phyloP scores from a whole-genome alignment of 2,113 vertebrate genomes.

The Suricata suricatta region DNA sequence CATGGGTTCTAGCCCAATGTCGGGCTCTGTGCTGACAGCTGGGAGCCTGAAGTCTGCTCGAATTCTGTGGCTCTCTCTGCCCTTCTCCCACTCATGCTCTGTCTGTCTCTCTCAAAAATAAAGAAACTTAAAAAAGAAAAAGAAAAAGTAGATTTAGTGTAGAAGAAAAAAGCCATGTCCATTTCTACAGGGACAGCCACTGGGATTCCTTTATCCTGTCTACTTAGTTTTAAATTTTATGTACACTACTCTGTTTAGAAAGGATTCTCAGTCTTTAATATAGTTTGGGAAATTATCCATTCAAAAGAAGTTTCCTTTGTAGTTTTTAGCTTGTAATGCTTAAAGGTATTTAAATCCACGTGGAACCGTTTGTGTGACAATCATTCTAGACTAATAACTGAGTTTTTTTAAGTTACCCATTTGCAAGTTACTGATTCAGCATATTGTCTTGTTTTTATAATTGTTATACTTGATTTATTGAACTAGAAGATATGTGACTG shows the following conservation, averaged over 20 bases:
- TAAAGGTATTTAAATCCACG: constrained; percentile 13
- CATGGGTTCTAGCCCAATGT: too few species aligned
- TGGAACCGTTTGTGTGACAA: background rate
- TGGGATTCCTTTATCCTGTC: background rate
- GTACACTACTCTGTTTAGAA: constrained; percentile 12
- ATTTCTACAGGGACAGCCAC: background rate
- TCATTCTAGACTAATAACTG: background rate
- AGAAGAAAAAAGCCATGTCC: background rate
- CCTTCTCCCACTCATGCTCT: too few species aligned
- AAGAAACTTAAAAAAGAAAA: too few species aligned
- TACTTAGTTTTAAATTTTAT: background rate
- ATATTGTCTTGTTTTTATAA: background rate
- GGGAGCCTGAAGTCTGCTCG: too few species aligned
- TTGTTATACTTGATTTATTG: background rate
- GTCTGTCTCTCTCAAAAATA: too few species aligned
- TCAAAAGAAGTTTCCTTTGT: background rate
- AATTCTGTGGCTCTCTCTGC: too few species aligned
- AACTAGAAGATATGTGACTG: background rate
- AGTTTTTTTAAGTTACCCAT: background rate
- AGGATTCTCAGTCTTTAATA: background rate
- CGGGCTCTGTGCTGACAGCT: too few species aligned
- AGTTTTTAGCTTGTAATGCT: background rate
- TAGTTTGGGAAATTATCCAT: background rate
- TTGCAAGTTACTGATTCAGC: constrained; percentile 12
- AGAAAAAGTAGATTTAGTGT: background rate